These are phyloP conservation scores for Clistopyga incitator DNA, from an alignment of 2,888 invertebrate genomes.

Conservation along the genomic window DNA sequence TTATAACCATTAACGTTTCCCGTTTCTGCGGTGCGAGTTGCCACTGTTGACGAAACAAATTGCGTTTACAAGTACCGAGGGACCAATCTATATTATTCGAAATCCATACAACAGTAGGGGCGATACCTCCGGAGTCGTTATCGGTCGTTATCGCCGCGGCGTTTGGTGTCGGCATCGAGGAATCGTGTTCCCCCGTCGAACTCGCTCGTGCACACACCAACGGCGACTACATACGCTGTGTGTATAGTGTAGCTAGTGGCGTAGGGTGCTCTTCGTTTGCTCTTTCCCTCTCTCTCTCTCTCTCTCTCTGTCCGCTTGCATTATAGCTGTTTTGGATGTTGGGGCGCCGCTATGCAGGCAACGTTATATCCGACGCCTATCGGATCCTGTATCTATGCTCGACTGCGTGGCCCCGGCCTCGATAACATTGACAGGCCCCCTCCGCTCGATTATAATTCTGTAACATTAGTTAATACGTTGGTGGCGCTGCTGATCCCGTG, in stretches of 20 bases:
- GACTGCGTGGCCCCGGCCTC: conserved; percentile 72
- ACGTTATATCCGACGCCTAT: conserved; percentile 52
- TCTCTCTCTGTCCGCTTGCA: conserved; percentile 44
- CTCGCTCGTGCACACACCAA: conserved; percentile 40
- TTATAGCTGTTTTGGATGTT: conserved; percentile 54
- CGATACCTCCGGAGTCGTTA: conserved; percentile 40
- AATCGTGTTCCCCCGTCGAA: conserved; percentile 64
- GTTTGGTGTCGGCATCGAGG: conserved; percentile 71
- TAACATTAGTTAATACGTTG: conserved; percentile 76
- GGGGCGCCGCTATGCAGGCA: conserved; percentile 42
- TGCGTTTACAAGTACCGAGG: background rate
- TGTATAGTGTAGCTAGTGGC: conserved; percentile 20
- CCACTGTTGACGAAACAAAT: conserved; percentile 19
- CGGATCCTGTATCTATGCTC: conserved; percentile 77
- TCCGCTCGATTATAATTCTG: conserved; percentile 77
- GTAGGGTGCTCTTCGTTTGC: conserved; percentile 39
- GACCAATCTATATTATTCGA: background rate
- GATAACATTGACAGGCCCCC: conserved; percentile 79
- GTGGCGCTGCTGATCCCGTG: conserved; percentile 44
- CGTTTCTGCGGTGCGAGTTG: background rate
- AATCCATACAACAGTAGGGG: conserved; percentile 1
- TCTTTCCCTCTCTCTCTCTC: conserved; percentile 27
- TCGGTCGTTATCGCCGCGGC: conserved; percentile 59
- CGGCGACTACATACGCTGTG: conserved; percentile 14
- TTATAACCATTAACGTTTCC: background rate